A percentile compares a stretch with the other conserved stretches of the same genome.
Conservation (phyloP, 2,888 invertebrate genomes). For the Alloscopus bannaensis region DNA sequence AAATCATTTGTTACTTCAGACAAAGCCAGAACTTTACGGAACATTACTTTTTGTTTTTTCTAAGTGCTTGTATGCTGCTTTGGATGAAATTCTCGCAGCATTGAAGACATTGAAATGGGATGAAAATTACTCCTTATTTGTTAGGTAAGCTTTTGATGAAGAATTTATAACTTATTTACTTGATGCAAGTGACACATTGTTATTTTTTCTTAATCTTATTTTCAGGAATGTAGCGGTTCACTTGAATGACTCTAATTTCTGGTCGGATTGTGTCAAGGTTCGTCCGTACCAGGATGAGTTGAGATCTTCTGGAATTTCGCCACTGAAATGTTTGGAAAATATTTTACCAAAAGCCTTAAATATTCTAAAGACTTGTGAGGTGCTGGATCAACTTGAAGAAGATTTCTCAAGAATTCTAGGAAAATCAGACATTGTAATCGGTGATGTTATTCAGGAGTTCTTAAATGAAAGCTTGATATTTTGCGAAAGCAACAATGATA, state of each 20-base stretch:
- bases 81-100: constrained; percentile 60
- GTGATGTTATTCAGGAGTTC: constrained; percentile 48
- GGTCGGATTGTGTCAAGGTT: constrained; percentile 58
- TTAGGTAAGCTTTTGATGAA: constrained; percentile 21
- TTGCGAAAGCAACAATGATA: not conserved
- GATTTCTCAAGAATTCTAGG: constrained; percentile 50
- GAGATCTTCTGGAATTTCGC: constrained; percentile 9
- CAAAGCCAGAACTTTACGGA: constrained; percentile 43
- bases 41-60: constrained; percentile 56
- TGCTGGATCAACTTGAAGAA: constrained; percentile 61
- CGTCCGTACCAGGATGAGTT: constrained; percentile 35
- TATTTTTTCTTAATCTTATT: not conserved
- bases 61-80: constrained; percentile 52
- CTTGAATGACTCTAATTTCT: constrained; percentile 61
- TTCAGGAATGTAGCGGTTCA: constrained; percentile 20
- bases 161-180: not conserved
- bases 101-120: constrained; percentile 59
- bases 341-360: constrained; percentile 48
- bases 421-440: constrained; percentile 30
- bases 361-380: constrained; percentile 65
- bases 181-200: not conserved
- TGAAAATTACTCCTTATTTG: constrained; percentile 40
- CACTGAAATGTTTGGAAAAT: constrained; percentile 33
- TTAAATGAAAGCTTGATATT: constrained; percentile 31
- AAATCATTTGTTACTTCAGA: constrained; percentile 49